Evolutionary conservation across 1,140 invertebrate genomes (phyloP).

Genomic region (Caenorhabditis remanei): DNA sequence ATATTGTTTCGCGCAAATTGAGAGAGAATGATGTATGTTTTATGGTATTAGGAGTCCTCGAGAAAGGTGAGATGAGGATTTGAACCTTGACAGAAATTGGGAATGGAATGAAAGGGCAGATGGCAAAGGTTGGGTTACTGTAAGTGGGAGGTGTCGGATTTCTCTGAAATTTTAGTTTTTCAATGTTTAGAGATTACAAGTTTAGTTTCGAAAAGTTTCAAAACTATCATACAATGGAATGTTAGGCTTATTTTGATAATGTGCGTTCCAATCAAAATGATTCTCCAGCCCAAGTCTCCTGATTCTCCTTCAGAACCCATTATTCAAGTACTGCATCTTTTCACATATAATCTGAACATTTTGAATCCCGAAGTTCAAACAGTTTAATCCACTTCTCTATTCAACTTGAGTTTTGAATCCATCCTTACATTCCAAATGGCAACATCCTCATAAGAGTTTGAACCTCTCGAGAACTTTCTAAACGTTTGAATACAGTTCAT

Average conservation of each 20-base stretch:
- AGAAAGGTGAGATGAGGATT: background rate
- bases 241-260: too few relatives aligned
- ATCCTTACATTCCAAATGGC: background rate
- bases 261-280: too few relatives aligned
- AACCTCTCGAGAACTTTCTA: conserved; percentile 18
- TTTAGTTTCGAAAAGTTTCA: too few relatives aligned
- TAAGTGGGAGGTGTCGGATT: background rate
- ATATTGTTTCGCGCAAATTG: conserved; percentile 43
- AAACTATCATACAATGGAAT: too few relatives aligned
- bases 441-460: conserved; percentile 2
- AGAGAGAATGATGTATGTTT: conserved; percentile 12
- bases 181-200: too few relatives aligned
- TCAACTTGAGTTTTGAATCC: background rate
- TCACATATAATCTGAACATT: too few relatives aligned
- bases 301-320: too few relatives aligned
- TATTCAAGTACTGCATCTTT: too few relatives aligned
- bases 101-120: too few relatives aligned
- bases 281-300: too few relatives aligned
- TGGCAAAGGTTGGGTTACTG: background rate
- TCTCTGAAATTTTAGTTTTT: background rate
- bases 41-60: conserved; percentile 26
- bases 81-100: background rate
- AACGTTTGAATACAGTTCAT: background rate
- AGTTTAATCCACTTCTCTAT: background rate
- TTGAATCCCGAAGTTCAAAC: background rate